phyloP scores from a whole-genome alignment of 2,113 vertebrate genomes.

The Papio anubis region DNA sequence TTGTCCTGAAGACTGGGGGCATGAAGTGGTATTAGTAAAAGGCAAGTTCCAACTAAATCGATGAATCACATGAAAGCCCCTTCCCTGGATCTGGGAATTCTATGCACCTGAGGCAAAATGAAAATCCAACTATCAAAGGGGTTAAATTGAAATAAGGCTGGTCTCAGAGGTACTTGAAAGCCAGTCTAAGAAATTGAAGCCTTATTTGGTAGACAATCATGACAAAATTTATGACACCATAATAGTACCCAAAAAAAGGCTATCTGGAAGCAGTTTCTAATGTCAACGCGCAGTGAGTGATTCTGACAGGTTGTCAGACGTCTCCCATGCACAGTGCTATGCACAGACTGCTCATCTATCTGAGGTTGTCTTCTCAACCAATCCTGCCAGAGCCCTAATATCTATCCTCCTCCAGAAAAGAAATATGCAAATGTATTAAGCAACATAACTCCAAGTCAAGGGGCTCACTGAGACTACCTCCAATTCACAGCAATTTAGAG shows the following conservation, averaged over 20 bases:
- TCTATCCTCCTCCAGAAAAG: neutral
- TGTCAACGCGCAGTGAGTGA: neutral
- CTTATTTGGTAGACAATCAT: neutral
- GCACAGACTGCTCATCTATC: neutral
- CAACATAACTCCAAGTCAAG: neutral
- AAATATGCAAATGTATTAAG: neutral
- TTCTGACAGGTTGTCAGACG: too few species aligned
- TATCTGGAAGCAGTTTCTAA: neutral
- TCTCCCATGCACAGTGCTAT: neutral
- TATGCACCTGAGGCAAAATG: neutral
- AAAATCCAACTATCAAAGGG: neutral
- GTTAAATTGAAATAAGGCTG: neutral
- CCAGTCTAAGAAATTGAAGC: neutral
- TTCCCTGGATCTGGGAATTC: neutral
- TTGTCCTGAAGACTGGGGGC: neutral
- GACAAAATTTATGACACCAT: neutral
- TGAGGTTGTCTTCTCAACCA: neutral
- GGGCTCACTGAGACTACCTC: neutral
- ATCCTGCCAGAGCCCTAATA: neutral
- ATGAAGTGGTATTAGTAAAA: neutral
- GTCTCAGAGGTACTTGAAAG: neutral
- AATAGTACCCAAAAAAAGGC: neutral
- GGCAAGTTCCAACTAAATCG: neutral
- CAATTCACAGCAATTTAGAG: neutral
- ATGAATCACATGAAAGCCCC: neutral